Evolutionary conservation across 2,797 vertebrate species (phyloP).

Genomic region (Menidia menidia): DNA sequence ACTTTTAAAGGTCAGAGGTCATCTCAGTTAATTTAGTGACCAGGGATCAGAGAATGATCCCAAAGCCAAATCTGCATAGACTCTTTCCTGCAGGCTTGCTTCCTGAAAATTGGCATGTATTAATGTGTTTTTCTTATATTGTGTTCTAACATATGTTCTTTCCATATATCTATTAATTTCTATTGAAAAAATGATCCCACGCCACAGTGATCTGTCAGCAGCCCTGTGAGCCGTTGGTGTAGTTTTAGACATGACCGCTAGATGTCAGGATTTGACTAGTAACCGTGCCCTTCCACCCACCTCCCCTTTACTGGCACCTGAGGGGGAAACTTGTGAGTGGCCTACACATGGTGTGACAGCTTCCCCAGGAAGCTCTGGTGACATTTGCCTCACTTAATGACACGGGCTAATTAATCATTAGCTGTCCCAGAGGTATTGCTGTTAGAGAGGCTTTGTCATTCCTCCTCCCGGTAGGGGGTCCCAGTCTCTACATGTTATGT

Average conservation of each 20-base stretch:
- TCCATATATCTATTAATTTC: background rate
- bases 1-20: constrained; percentile 74
- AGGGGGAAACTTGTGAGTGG: constrained; percentile 81
- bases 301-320: constrained; percentile 63
- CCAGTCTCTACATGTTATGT: constrained; percentile 88
- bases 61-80: constrained; percentile 33
- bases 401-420: constrained; percentile 99
- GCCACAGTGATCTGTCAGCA: background rate
- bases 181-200: background rate
- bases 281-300: constrained; percentile 57
- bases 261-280: constrained; percentile 89
- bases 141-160: too few relatives aligned
- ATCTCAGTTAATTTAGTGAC: constrained; percentile 56
- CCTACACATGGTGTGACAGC: constrained; percentile 87
- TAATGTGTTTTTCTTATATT: too few relatives aligned
- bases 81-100: constrained; percentile 3
- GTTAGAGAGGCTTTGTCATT: constrained; percentile 91
- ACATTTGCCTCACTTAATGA: constrained; percentile 99
- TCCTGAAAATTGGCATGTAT: background rate
- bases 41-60: constrained; percentile 42
- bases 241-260: constrained; percentile 82
- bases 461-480: constrained; percentile 90
- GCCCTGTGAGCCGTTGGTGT: constrained; percentile 12
- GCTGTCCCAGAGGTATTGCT: constrained; percentile 94
- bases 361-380: constrained; percentile 93